These are phyloP conservation scores for Chirona hameri DNA, from an alignment of 2,888 invertebrate species.

Conservation along the genomic window DNA sequence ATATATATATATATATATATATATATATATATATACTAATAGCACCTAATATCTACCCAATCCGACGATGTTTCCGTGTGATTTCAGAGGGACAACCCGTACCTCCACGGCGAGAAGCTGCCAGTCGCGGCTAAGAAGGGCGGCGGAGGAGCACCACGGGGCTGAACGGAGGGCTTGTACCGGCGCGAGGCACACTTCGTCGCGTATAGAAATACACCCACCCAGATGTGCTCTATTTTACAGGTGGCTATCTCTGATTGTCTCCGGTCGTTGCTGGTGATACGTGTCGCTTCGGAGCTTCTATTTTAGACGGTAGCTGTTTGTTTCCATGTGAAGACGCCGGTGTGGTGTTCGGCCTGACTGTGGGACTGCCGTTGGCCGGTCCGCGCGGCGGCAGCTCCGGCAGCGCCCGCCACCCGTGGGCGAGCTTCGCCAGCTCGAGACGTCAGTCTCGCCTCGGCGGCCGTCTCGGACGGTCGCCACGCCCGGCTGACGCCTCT, in stretches of 20 bases:
- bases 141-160: conserved; percentile 29
- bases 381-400: neutral
- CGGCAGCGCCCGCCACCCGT: neutral
- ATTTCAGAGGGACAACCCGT: conserved; percentile 73
- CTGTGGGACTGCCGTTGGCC: neutral
- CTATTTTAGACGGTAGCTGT: conserved; percentile 5
- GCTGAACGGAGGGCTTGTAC: neutral
- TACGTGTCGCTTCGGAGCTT: conserved; percentile 22
- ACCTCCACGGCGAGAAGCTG: conserved; percentile 75
- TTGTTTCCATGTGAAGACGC: neutral
- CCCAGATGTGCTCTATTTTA: neutral
- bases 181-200: no score
- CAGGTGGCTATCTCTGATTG: neutral
- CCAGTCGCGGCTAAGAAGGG: conserved; percentile 93
- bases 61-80: conserved; percentile 35
- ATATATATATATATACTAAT: no score
- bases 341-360: neutral
- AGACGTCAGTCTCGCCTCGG: neutral
- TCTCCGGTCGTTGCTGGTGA: neutral
- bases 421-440: neutral
- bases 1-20: no score
- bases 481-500: neutral
- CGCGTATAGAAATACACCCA: no score
- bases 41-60: neutral
- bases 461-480: neutral